phyloP scores from a whole-genome alignment of 2,888 invertebrate genomes.

The Epinotia brunnichana region DNA sequence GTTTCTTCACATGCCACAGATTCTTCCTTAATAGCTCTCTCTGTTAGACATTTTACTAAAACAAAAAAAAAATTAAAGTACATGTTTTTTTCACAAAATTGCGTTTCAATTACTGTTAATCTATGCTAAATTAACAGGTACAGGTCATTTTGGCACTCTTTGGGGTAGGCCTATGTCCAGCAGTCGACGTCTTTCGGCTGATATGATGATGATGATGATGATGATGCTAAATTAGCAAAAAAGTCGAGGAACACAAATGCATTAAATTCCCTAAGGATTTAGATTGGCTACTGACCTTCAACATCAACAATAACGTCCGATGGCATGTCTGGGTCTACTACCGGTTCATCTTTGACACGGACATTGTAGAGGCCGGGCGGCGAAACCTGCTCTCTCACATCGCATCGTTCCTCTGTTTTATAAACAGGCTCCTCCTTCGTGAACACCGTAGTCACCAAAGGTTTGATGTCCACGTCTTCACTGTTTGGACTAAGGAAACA shows the following conservation, averaged over 20 bases:
- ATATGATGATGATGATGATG: too few relatives aligned
- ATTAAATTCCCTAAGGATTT: neutral
- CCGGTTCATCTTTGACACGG: slow-evolving; percentile 3
- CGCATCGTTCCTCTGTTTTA: neutral
- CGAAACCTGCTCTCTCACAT: neutral
- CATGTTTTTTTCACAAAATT: too few relatives aligned
- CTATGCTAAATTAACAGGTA: neutral
- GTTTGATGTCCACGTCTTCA: neutral
- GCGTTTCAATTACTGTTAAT: neutral
- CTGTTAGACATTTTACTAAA: slow-evolving; percentile 9
- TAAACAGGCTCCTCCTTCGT: slow-evolving; percentile 4
- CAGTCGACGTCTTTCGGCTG: too few relatives aligned
- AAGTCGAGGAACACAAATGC: neutral
- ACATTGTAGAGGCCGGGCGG: neutral
- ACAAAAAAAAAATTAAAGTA: neutral
- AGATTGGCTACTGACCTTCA: slow-evolving; percentile 13
- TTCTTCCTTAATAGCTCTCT: slow-evolving; percentile 12
- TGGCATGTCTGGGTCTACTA: neutral
- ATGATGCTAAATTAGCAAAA: too few relatives aligned
- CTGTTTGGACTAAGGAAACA: neutral
- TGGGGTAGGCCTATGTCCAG: too few relatives aligned
- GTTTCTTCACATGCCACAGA: neutral
- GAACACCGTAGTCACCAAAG: neutral
- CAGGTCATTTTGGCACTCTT: too few relatives aligned
- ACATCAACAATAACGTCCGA: slow-evolving; percentile 1